These are phyloP conservation scores for Ichneumoninae sp. DNA, from an alignment of 2,888 invertebrate genomes.

Conservation along the genomic window DNA sequence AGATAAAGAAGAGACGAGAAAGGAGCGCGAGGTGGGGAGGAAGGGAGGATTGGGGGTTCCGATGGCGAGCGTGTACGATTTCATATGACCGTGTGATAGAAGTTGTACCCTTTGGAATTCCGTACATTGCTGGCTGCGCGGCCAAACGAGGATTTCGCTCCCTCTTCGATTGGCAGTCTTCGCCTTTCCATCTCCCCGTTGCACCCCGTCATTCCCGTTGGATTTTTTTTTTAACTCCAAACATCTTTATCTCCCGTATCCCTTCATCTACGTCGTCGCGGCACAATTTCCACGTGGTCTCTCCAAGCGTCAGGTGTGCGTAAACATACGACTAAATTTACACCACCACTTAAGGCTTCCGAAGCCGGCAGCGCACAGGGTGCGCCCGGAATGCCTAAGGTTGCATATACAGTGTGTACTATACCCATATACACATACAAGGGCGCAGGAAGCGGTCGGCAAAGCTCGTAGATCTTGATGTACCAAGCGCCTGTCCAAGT, in stretches of 20 bases:
- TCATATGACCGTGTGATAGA: slow-evolving; percentile 21
- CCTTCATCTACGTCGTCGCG: neutral
- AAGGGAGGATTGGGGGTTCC: neutral
- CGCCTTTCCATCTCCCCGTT: neutral
- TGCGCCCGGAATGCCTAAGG: neutral
- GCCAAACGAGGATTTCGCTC: slow-evolving; percentile 35
- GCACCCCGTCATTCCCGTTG: neutral
- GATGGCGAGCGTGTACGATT: slow-evolving; percentile 30
- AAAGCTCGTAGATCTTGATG: slow-evolving; percentile 55
- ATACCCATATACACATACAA: neutral
- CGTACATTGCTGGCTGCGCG: slow-evolving; percentile 31
- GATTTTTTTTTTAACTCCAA: neutral
- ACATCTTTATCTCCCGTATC: neutral
- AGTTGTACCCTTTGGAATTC: slow-evolving; percentile 34
- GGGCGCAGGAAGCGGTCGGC: slow-evolving; percentile 25
- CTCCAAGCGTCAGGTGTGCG: slow-evolving; percentile 19
- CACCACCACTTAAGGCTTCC: slow-evolving; percentile 51
- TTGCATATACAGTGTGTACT: neutral
- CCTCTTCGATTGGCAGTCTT: slow-evolving; percentile 41
- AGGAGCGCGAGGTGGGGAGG: neutral
- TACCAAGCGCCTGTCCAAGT: slow-evolving; percentile 34
- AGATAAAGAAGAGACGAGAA: slow-evolving; percentile 29
- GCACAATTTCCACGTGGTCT: slow-evolving; percentile 20
- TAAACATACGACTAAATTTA: slow-evolving; percentile 51
- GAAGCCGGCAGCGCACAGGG: slow-evolving; percentile 36